Conservation (phyloP, 2,797 vertebrate species). For the Kryptopterus vitreolus region DNA sequence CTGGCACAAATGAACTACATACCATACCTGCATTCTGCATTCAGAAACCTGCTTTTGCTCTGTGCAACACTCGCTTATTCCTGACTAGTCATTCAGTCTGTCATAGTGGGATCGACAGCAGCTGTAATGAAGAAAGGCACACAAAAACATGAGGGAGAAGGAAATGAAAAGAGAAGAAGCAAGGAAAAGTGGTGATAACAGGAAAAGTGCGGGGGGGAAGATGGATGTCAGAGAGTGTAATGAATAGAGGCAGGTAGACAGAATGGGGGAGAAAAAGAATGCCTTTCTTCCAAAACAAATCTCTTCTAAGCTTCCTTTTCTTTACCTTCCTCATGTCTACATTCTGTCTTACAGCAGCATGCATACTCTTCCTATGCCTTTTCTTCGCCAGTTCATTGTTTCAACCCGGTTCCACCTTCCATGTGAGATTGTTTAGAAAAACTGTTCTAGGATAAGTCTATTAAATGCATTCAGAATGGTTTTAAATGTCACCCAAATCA, state of each 20-base stretch:
- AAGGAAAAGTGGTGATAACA: constrained; percentile 22
- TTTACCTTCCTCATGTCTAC: constrained; percentile 49
- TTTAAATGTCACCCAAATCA: constrained; percentile 12
- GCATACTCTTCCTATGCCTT: not conserved
- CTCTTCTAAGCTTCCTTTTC: not conserved
- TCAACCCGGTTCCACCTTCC: not conserved
- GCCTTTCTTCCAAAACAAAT: constrained; percentile 4
- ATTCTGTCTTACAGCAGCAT: constrained; percentile 4
- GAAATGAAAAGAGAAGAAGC: constrained; percentile 44
- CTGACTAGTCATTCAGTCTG: constrained; percentile 14
- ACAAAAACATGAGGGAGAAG: constrained; percentile 4
- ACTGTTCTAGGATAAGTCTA: not conserved
- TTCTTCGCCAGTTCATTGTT: not conserved
- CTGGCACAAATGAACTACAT: not conserved
- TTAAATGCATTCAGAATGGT: not conserved
- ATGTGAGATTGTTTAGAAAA: not conserved
- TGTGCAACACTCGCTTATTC: constrained; percentile 5
- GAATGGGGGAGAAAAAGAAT: not conserved
- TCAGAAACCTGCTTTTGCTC: not conserved
- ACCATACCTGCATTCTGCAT: not conserved
- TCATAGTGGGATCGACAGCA: constrained; percentile 44
- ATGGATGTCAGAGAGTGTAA: constrained; percentile 30
- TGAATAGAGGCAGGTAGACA: constrained; percentile 38
- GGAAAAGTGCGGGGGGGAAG: constrained; percentile 30
- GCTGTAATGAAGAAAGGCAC: constrained; percentile 61